Percentiles rank a stretch among this genome's conserved stretches.
Conservation (phyloP, 2,797 vertebrate species). For the Nyctalus aviator region DNA sequence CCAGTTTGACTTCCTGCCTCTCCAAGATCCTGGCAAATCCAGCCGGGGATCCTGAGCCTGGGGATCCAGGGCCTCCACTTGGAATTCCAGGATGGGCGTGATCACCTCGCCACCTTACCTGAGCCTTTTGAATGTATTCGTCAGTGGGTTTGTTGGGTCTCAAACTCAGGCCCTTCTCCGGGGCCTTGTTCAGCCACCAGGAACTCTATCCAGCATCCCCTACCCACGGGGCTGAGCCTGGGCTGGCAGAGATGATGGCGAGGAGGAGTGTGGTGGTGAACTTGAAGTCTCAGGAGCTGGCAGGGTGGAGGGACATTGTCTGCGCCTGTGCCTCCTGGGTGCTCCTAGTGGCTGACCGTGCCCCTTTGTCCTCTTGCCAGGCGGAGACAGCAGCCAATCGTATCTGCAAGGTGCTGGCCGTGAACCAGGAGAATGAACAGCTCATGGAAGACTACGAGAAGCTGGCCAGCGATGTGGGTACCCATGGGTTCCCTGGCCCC, state of each 20-base stretch:
- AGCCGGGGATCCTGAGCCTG: background rate
- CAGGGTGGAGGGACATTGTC: background rate
- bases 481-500: conserved; percentile 12
- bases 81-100: background rate
- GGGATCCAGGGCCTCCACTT: background rate
- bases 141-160: background rate
- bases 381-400: conserved; percentile 99
- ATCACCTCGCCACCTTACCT: background rate
- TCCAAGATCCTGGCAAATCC: background rate
- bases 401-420: conserved; percentile 99
- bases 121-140: background rate
- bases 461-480: conserved; percentile 98
- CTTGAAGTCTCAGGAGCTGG: background rate
- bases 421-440: conserved; percentile 99
- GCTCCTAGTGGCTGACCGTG: conserved; percentile 17
- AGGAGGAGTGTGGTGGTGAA: background rate
- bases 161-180: background rate
- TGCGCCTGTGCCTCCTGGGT: background rate
- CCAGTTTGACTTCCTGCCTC: background rate
- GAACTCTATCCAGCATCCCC: background rate
- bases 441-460: conserved; percentile 99
- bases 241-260: background rate
- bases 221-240: background rate
- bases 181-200: background rate
- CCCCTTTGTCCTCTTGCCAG: conserved; percentile 86